Evolutionary conservation across 2,113 vertebrate species (phyloP), one percentile per base, ranked within the genome.

Genomic region (Centropus bengalensis): DNA sequence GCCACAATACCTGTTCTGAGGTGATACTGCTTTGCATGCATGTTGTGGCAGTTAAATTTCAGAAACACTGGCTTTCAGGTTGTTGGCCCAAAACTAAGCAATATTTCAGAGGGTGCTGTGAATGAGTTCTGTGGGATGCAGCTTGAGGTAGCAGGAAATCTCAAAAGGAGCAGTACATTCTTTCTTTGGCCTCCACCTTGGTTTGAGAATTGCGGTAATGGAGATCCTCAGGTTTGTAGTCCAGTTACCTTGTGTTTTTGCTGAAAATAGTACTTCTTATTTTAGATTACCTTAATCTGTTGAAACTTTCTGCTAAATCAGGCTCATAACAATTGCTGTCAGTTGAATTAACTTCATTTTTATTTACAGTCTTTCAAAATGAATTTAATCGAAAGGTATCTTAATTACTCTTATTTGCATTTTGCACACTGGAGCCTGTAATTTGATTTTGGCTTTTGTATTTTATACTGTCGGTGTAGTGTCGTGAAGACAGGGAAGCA

Each of bases 21-120:
- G 49, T 80, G 62, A 11, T n/a, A 17, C 0, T 64, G 18, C 28
- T 52, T 6, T 32, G 49, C 4, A 1, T 33, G 47, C 1, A 0
- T 82, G 42, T 56, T 47, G 14, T 62, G 32, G 23, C 55, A 22
- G 32, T 33, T 68, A 56, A 20, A 26, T 68, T 28, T 30, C 27
- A 88, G 80, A 63, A 89, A 38, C 1, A 0, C 11, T 33, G 38
- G 26, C 60, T 63, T 52, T 32, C 28, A 38, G 51, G 38, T 54
- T 33, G 38, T 47, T 49, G 33, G 33, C 32, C 52, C 23, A 56
- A 74, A 84, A 12, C n/a, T 54, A 30, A 42, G n/a, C 27, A 47
- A 5, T 54, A 22, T 10, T 88, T 14, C 49, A 23, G 67, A 60
- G 73, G 21, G 18, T n/a, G 33, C 40, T 28, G 15, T 36, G 66